Evolutionary conservation across 2,888 invertebrate species (phyloP), one percentile per base, ranked within the genome.

Genomic region (Philhelius pedissequus): DNA sequence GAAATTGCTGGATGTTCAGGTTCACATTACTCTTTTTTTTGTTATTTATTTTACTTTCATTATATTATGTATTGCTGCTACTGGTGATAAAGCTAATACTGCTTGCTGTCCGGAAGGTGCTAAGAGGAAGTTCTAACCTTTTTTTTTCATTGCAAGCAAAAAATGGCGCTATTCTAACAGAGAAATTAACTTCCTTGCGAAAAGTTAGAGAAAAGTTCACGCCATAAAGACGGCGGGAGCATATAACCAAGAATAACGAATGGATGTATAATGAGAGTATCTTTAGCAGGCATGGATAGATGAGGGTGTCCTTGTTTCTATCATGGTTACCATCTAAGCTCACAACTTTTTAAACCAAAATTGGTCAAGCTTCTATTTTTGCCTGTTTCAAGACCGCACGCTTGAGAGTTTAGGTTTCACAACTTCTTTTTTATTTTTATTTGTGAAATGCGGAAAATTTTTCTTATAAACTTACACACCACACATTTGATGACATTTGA

Each of bases 1-100:
- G 73, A 83, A 83, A 62, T 78, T 64, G 62, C 48, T 64, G 69
- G 50, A 48, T 62, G 62, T 73, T 25, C 54, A 48, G 56, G 62
- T 73, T 25, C 54, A 27, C 58, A 35, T 58, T 58, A 35, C n/a
- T 43, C 20, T 18, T 40, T 43, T 27, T 62, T 48, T 64, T 22
- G 22, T 22, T 4, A 13, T 73, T 58, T 69, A 40, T 69, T 79
- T 27, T 70, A 58, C 70, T 83, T 79, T 66, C 64, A 74, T 83
- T 83, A 60, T 58, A 83, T 69, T 70, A n/a, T n/a, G n/a, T n/a
- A n/a, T n/a, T n/a, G n/a, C 35, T 50, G 9, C 43, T 30, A 5
- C 13, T 22, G 43, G 43, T 35, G 62, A 27, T 43, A 13, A 25
- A 60, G 62, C 27, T 64, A 48, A 45, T 48, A 32, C 50, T 74